phyloP scores from a whole-genome alignment of 2,113 vertebrate species.

The human (Homo sapiens) region GRCh38 chr12:53886501-53887000 shows the following conservation, averaged over 20 bases:
- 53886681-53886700: too few relatives aligned
- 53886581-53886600: not conserved
- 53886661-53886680: too few relatives aligned
- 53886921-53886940: not conserved
- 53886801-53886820: not conserved
- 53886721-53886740: too few relatives aligned
- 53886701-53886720: too few relatives aligned
- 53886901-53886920: not conserved
- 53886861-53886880: not conserved
- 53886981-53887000: not conserved
- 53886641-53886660: too few relatives aligned
- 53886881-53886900: not conserved
- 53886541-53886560: not conserved
- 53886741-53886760: too few relatives aligned
- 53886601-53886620: not conserved
- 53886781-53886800: too few relatives aligned
- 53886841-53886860: not conserved
- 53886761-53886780: too few relatives aligned
- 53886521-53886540: not conserved
- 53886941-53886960: not conserved
- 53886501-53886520: not conserved
- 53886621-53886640: not conserved
- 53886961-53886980: conserved; percentile 15
- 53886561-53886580: not conserved
- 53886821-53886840: too few relatives aligned